These are phyloP conservation scores for Prionailurus viverrinus DNA, from an alignment of 2,113 vertebrate genomes.

Conservation along the genomic window DNA sequence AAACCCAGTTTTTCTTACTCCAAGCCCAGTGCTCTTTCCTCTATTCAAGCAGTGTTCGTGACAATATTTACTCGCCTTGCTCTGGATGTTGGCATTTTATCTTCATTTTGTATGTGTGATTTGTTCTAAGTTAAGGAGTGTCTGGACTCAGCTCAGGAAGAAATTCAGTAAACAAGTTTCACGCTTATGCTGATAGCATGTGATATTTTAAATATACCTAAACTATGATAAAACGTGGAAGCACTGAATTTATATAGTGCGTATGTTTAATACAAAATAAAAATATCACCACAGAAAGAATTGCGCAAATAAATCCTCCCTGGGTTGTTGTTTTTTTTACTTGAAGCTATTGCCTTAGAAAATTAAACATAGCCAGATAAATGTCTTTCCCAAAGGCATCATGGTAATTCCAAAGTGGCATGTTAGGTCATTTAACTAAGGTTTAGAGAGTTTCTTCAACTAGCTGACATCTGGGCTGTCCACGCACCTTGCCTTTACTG, in stretches of 20 bases:
- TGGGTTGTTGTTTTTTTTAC: neutral
- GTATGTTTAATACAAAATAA: slow-evolving; percentile 70
- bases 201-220: slow-evolving; percentile 76
- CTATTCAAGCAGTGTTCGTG: neutral
- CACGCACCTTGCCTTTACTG: slow-evolving; percentile 24
- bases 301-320: slow-evolving; percentile 63
- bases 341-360: slow-evolving; percentile 56
- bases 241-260: slow-evolving; percentile 29
- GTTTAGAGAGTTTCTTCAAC: slow-evolving; percentile 46
- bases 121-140: slow-evolving; percentile 66
- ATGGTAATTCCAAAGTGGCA: slow-evolving; percentile 64
- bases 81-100: slow-evolving; percentile 67
- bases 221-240: slow-evolving; percentile 70
- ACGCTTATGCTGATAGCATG: slow-evolving; percentile 57
- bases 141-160: slow-evolving; percentile 59
- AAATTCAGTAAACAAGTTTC: slow-evolving; percentile 73
- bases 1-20: neutral
- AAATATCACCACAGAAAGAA: slow-evolving; percentile 67
- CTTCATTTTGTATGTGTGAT: slow-evolving; percentile 66
- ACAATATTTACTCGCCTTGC: slow-evolving; percentile 54
- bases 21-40: neutral
- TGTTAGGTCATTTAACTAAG: slow-evolving; percentile 42
- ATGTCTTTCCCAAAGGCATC: slow-evolving; percentile 63
- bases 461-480: slow-evolving; percentile 4
- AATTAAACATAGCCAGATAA: slow-evolving; percentile 71